Evolutionary conservation across 1,140 invertebrate species (phyloP).

Genomic region (Lerema accius): DNA sequence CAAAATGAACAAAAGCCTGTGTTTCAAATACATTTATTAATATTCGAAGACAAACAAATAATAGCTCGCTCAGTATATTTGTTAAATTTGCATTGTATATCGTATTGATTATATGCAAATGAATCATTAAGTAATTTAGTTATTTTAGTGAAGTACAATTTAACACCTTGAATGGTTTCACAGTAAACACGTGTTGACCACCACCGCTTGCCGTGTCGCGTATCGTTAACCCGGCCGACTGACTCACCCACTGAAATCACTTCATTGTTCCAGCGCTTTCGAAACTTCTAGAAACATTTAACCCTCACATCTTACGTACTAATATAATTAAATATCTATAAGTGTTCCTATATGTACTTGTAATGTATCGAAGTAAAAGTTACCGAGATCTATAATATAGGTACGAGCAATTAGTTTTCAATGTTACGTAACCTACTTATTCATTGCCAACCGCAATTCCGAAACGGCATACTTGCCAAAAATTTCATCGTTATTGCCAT

Average conservation of each 20-base stretch:
- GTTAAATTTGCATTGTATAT: no score
- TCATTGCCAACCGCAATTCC: not conserved
- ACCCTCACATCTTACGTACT: not conserved
- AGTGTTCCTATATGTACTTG: not conserved
- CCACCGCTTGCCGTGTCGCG: slow-evolving; percentile 2
- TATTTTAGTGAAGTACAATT: no score
- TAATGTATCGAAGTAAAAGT: not conserved
- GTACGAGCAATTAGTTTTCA: not conserved
- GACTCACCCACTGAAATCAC: slow-evolving; percentile 44
- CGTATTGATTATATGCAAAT: no score
- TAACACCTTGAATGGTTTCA: no score
- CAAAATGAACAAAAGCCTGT: no score
- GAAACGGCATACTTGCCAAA: not conserved
- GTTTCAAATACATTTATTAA: no score
- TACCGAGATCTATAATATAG: not conserved
- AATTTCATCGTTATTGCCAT: not conserved
- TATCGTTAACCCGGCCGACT: slow-evolving; percentile 41
- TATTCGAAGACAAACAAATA: not conserved
- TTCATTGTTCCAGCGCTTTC: slow-evolving; percentile 50
- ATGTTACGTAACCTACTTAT: not conserved
- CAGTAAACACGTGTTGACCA: not conserved
- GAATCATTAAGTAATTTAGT: no score
- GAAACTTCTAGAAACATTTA: slow-evolving; percentile 26
- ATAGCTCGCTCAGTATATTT: not conserved
- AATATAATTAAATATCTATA: no score